These are phyloP conservation scores for Dione vanillae DNA, from an alignment of 2,888 invertebrate species.

Conservation along the genomic window DNA sequence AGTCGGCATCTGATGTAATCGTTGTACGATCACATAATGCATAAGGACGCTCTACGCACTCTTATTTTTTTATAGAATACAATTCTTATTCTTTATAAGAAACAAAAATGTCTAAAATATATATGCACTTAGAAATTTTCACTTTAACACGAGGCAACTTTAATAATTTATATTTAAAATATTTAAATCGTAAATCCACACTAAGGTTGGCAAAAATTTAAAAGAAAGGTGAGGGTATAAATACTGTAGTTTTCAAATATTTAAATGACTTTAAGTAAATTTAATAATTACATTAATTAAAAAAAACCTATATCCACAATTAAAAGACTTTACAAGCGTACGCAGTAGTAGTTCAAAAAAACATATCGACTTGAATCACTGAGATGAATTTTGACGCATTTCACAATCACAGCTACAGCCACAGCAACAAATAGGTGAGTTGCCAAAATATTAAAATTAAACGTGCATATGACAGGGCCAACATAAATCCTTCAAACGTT, in stretches of 20 bases:
- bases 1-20: constrained; percentile 43
- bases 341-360: too few relatives aligned
- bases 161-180: too few relatives aligned
- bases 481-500: constrained; percentile 25
- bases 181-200: too few relatives aligned
- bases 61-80: constrained; percentile 40
- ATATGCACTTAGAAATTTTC: too few relatives aligned
- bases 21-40: constrained; percentile 17
- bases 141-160: too few relatives aligned
- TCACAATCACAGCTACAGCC: constrained; percentile 1
- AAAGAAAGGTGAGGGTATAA: too few relatives aligned
- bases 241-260: too few relatives aligned
- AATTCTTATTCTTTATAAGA: constrained; percentile 10
- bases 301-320: too few relatives aligned
- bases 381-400: not conserved
- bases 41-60: constrained; percentile 38
- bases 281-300: too few relatives aligned
- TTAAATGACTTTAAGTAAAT: too few relatives aligned
- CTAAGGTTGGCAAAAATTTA: too few relatives aligned
- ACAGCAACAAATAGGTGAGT: constrained; percentile 21
- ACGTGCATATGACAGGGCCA: constrained; percentile 11
- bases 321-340: too few relatives aligned
- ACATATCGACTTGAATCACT: not conserved
- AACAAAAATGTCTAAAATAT: not conserved
- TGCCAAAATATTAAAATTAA: constrained; percentile 31